Base-by-base conservation (phyloP, 2,797 vertebrate species). In the Enoplosus armatus region DNA sequence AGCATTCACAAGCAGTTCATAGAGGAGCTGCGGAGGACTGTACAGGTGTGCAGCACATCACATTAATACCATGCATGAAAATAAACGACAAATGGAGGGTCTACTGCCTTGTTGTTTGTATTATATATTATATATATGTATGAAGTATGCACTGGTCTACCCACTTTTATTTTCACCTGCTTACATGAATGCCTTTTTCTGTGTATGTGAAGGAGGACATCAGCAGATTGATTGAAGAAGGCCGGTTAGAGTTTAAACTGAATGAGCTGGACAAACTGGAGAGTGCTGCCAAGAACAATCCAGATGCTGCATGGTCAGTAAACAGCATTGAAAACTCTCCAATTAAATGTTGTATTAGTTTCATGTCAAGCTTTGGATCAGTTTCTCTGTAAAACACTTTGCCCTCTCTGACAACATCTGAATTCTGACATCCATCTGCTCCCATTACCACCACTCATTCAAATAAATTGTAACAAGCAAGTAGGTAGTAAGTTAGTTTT, bases 1-100 rank as follows among this genome's bases (percentile, higher is more conserved):
- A 91, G 85, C 66, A 96, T 98, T 76, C 95, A 99, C 39, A 95
- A 96, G 29, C 96, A 96, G 91, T 97, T 98, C 66, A 72, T 97
- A 43, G 89, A 92, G 33, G 96, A 98, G 80, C 48, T 99, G 26
- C 94, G 94, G 83, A 79, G 66, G 0, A 91, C 94, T 4, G 85
- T 99, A 69, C 89, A 94, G 96, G 98, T 98, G 70, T 89, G 77
- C 18, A 68, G 10, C 12, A 22, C 43, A 51, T 56, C 20, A 54
- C 7, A 43, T 16, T 47, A 45, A 39, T 24, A 22, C 3, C 2
- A 24, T 24, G 5, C n/a, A 20, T 68, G 4, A 48, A 53, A 26
- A 61, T 22, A 5, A 59, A 64, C 8, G 0, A 47, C n/a, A 35
- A 27, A 39, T 41, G 9, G 14, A 45, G 20, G n/a, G 2, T 31